Conservation (phyloP, 2,797 vertebrate genomes). For the Rhabdophis nuchalis region DNA sequence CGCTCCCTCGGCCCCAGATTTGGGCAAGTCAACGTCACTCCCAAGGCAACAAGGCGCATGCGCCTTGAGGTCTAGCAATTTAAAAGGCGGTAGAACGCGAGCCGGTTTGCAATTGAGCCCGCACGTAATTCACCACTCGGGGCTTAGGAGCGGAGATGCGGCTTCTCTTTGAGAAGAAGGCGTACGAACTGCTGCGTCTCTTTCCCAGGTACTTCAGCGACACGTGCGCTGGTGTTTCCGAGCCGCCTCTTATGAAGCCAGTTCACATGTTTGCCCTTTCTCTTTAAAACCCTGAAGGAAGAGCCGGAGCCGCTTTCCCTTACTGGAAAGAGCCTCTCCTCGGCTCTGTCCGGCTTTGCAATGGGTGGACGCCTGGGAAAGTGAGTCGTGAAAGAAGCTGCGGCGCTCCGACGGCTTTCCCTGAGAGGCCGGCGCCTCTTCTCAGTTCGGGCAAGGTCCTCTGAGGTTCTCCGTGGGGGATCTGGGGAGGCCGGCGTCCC, state of each 20-base stretch:
- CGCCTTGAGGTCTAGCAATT: constrained; percentile 56
- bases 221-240: neutral
- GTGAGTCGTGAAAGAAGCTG: neutral
- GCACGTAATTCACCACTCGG: neutral
- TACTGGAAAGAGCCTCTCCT: neutral
- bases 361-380: neutral
- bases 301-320: neutral
- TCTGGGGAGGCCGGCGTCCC: neutral
- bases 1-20: neutral
- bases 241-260: neutral
- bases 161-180: neutral
- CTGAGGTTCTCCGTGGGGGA: neutral
- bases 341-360: neutral
- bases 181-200: neutral
- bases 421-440: neutral
- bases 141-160: neutral
- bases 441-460: neutral
- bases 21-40: neutral
- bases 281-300: neutral
- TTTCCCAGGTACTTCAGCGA: neutral
- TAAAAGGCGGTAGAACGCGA: constrained; percentile 52
- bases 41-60: constrained; percentile 55
- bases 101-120: neutral
- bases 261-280: neutral
- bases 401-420: neutral